Percentiles rank a stretch among this genome's conserved stretches.
Conservation (phyloP, 2,888 invertebrate genomes). For the Dryococelus australis region DNA sequence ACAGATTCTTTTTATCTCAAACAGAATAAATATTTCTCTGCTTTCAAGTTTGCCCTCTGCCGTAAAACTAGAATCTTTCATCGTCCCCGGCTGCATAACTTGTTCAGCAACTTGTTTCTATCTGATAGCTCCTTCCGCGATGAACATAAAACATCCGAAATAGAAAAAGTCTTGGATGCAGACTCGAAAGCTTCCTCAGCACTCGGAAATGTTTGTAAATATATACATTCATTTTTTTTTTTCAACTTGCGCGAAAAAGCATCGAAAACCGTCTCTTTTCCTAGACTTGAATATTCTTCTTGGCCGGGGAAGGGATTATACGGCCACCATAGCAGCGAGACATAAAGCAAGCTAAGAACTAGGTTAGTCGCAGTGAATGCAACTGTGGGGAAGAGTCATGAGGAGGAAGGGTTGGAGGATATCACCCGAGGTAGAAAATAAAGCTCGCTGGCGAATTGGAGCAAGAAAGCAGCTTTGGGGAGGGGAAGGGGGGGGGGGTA, state of each 20-base stretch:
- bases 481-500: too few species aligned
- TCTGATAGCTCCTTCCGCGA: background rate
- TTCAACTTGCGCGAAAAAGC: background rate
- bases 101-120: background rate
- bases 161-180: background rate
- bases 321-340: background rate
- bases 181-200: background rate
- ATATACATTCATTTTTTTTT: background rate
- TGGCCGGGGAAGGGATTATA: background rate
- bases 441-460: conserved; percentile 9
- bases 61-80: background rate
- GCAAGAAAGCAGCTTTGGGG: background rate
- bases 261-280: background rate
- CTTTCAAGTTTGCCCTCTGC: background rate
- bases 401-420: background rate
- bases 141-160: background rate
- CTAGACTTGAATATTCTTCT: background rate
- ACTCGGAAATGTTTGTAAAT: background rate
- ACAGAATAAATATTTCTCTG: background rate
- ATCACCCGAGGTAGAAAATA: conserved; percentile 9
- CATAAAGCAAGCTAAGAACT: background rate
- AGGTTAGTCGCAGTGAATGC: background rate
- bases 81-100: background rate
- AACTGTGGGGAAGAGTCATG: background rate
- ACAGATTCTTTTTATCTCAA: background rate